A percentile compares a stretch with the other conserved stretches of the same genome.
Conservation (phyloP, 2,888 invertebrate genomes). For the Escarpia spicata region DNA sequence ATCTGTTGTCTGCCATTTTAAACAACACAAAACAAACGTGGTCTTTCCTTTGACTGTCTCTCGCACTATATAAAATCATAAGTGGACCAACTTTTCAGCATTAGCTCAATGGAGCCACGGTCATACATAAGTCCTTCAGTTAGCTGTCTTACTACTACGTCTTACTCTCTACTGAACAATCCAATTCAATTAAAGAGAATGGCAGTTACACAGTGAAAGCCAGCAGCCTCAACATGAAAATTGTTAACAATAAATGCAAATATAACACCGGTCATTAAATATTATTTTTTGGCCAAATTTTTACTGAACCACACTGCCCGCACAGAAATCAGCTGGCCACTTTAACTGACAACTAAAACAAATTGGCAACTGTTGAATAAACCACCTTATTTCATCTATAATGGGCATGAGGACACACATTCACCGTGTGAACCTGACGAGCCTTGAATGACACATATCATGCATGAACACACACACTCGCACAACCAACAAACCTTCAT, state of each 20-base stretch:
- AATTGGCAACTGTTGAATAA: background rate
- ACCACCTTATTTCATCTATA: background rate
- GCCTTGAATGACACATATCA: no score
- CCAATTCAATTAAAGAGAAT: background rate
- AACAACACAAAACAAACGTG: background rate
- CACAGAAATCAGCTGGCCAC: no score
- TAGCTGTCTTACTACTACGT: background rate
- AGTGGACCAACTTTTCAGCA: background rate
- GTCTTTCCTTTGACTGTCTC: background rate
- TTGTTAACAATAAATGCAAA: background rate
- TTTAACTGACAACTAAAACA: background rate
- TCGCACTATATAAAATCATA: background rate
- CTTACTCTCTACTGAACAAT: background rate
- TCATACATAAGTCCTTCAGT: no score
- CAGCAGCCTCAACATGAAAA: background rate
- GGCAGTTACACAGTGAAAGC: background rate
- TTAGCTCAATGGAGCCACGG: background rate
- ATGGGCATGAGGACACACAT: background rate
- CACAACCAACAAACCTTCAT: conserved; percentile 17
- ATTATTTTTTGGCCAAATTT: no score
- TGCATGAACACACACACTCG: background rate
- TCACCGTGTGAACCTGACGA: background rate
- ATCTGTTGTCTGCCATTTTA: background rate
- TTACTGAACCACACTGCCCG: no score
- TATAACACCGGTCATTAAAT: no score